Base-by-base conservation (phyloP, 2,888 invertebrate genomes). In the Amphipoea oculea region DNA sequence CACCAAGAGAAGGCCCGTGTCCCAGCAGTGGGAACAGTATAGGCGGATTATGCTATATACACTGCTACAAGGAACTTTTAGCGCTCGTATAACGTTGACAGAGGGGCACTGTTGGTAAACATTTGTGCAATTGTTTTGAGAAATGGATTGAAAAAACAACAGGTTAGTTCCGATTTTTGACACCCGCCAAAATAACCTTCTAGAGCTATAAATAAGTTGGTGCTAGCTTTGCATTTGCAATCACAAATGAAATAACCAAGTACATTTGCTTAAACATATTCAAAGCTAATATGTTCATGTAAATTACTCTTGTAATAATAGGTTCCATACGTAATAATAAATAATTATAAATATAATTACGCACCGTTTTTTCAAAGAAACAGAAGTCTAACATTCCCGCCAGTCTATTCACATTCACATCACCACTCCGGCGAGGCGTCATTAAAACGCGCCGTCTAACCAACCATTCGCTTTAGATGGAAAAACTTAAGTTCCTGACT, bases 401-500 rank as follows among this genome's bases (percentile, higher is more conserved):
- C 54, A 72, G 76, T 78, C 78, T 77, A 82, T 83, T 86, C 86
- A 78, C 84, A 81, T 81, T 78, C 78, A 71, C 83, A 68, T 86
- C 76, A 82, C 7, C 48, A 68, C 73, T 71, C 42, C 69, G 69
- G 29, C 81, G 76, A 69, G 77, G 65, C 57, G 75, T 79, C 78
- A 86, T 86, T 87, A 87, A 70, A 84, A 77, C 72, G 36, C 68
- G 51, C 70, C 70, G 76, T 57, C 73, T 76, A 86, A 81, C 77
- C 68, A 88, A 85, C 80, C 82, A 86, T 83, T 85, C 83, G 69
- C 85, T 77, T 81, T 73, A 77, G 78, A 83, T 83, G 79, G 71
- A 87, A 88, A 88, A 88, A 88, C 80, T 81, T 74, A 48, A 78
- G 84, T 87, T 83, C 87, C 86, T 84, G 81, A 60, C 76, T 83